Evolutionary conservation across 2,888 invertebrate genomes (phyloP), one percentile per base, ranked within the genome.

Genomic region (Sminthurides aquaticus): DNA sequence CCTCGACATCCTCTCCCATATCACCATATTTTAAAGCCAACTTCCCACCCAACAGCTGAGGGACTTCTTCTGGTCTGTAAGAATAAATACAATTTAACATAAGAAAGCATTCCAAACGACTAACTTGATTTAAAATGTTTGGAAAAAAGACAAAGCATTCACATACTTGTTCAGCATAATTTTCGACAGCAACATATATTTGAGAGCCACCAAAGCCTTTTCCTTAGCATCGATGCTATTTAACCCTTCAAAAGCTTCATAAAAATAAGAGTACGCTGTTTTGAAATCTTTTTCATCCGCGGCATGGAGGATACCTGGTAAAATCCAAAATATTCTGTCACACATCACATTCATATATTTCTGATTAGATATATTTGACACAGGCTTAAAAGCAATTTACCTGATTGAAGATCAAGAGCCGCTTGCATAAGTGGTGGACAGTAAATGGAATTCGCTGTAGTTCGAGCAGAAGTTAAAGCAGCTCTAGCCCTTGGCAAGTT

Each of bases 281-380:
- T 99, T 99, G 80, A 99, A 99, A 78, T 99, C 99, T 75, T 92
- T 88, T 80, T 99, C 99, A 78, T 99, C 99, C n/a, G 98, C 98
- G 11, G 99, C 99, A 81, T 99, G 99, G 64, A 99, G 82, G 74
- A 99, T 95, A 62, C 83, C 83, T 80, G 75, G 64, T 62, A 60
- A 57, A 55, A 65, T 54, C n/a, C n/a, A n/a, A n/a, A 59, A 34
- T 24, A n/a, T n/a, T n/a, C n/a, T n/a, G n/a, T n/a, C n/a, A n/a
- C n/a, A n/a, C n/a, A n/a, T n/a, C n/a, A n/a, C n/a, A n/a, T n/a
- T n/a, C n/a, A n/a, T n/a, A n/a, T n/a, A n/a, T n/a, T n/a, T n/a
- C n/a, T n/a, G n/a, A n/a, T n/a, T n/a, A n/a, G n/a, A n/a, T n/a
- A n/a, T n/a, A n/a, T n/a, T n/a, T n/a, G n/a, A n/a, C n/a, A n/a